phyloP scores from a whole-genome alignment of 2,113 vertebrate species.

The Gracilinanus agilis region DNA sequence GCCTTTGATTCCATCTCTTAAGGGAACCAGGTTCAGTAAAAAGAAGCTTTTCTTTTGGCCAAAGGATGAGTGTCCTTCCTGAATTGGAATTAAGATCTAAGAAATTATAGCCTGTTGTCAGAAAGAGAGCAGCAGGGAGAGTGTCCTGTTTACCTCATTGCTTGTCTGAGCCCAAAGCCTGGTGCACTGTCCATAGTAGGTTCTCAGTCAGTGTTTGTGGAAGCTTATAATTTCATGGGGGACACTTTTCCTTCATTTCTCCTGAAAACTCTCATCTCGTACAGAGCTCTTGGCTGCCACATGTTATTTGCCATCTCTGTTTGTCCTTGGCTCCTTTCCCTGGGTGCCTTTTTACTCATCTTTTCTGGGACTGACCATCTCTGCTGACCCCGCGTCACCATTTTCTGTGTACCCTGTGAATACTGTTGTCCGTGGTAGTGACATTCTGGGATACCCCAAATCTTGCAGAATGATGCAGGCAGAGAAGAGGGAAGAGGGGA shows the following conservation, averaged over 20 bases:
- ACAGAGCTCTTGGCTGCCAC: background rate
- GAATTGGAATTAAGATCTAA: background rate
- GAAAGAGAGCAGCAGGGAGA: background rate
- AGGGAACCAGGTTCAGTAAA: background rate
- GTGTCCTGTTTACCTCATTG: background rate
- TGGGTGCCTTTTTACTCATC: background rate
- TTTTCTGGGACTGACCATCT: background rate
- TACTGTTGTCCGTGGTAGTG: background rate
- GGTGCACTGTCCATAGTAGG: background rate
- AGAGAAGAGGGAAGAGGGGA: background rate
- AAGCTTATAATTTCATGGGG: background rate
- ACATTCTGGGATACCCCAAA: background rate
- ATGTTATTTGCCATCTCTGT: background rate
- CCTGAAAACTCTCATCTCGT: background rate
- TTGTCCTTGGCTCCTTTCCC: background rate
- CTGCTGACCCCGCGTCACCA: background rate
- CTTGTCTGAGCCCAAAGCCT: background rate
- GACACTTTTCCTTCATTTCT: background rate
- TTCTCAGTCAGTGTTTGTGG: background rate
- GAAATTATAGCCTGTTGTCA: background rate
- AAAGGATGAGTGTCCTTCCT: background rate
- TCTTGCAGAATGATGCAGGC: background rate
- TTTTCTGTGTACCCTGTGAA: background rate
- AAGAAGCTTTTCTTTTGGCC: background rate
- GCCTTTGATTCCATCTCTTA: background rate